Base-by-base conservation (phyloP, 2,113 vertebrate genomes). In the Petrocephalus zakoni region DNA sequence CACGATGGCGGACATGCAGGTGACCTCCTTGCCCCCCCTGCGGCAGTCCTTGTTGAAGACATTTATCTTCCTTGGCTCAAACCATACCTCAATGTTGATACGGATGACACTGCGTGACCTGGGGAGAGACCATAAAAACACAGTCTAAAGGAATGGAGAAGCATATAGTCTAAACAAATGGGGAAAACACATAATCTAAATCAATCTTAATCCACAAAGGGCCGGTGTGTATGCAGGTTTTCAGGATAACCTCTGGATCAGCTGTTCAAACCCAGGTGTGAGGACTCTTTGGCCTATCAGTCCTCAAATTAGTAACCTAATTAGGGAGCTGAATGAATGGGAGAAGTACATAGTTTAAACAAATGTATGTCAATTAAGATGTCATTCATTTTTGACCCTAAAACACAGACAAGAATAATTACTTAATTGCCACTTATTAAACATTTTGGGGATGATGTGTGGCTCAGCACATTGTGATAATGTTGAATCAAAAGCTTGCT, bases 81-180 rank as follows among this genome's bases (percentile, higher is more conserved):
- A 99, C 88, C 88, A 93, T 88, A 98, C 92, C 88, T 93, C 95
- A 90, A 96, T 92, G 0, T 97, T 94, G 92, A 99, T 93, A 88
- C 90, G 96, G 11, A 98, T 94, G 49, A 99, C 97, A 0, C 96
- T 96, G n/a, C 97, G 97, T 88, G 97, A 97, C 98, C 98, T 99
- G 92, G 21, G n/a, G 10, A 82, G 11, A 25, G 85, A 88, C 13
- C 58, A 52, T 25, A 7, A 46, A 25, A 19, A 25, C 21, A 53
- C 53, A 49, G 78, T 82, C 3, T 11, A 78, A 34, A 34, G 13
- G 0, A 87, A 58, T n/a, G n/a, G 7, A 3, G 51, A 58, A 29
- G 8, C 1, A 49, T 25, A 78, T 78, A 22, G 42, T 21, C 10
- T 15, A 68, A 17, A 25, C 37, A 5, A 86, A 53, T 17, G 21